phyloP scores from a whole-genome alignment of 2,113 vertebrate genomes.

The Ciconia boyciana region DNA sequence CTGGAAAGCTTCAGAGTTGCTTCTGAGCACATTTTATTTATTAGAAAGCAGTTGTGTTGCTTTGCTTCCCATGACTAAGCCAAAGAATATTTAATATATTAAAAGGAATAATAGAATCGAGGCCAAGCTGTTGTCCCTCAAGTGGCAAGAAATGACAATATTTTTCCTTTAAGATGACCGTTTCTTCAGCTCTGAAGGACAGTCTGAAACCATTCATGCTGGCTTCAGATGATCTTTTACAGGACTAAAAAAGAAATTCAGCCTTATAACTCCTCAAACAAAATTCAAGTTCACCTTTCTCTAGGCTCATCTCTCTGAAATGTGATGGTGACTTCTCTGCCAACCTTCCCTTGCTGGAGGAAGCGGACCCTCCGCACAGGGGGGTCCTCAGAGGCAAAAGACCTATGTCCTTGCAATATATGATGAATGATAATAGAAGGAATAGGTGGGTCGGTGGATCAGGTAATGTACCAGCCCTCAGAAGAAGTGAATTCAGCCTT shows the following conservation, averaged over 20 bases:
- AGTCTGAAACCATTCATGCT: neutral
- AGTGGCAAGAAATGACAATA: neutral
- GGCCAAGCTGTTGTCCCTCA: slow-evolving; percentile 24
- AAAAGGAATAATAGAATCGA: slow-evolving; percentile 25
- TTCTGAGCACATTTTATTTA: slow-evolving; percentile 65
- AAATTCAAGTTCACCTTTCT: neutral
- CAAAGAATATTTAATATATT: slow-evolving; percentile 61
- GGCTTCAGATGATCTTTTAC: neutral
- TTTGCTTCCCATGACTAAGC: slow-evolving; percentile 52
- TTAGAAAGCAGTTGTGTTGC: slow-evolving; percentile 65
- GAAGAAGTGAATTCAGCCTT: neutral
- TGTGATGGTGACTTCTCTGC: neutral
- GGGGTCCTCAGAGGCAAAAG: neutral
- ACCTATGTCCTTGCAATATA: neutral
- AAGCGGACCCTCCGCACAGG: neutral
- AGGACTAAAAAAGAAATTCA: neutral
- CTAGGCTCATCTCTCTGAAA: neutral
- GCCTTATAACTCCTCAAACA: neutral
- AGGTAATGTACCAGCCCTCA: neutral
- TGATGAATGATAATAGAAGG: neutral
- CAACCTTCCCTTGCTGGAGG: neutral
- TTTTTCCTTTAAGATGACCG: neutral
- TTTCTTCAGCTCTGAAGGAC: slow-evolving; percentile 7
- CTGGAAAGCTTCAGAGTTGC: slow-evolving; percentile 38
- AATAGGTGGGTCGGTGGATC: neutral